These are phyloP conservation scores for Cremastinae sp. DNA, from an alignment of 2,888 invertebrate genomes.

Conservation along the genomic window DNA sequence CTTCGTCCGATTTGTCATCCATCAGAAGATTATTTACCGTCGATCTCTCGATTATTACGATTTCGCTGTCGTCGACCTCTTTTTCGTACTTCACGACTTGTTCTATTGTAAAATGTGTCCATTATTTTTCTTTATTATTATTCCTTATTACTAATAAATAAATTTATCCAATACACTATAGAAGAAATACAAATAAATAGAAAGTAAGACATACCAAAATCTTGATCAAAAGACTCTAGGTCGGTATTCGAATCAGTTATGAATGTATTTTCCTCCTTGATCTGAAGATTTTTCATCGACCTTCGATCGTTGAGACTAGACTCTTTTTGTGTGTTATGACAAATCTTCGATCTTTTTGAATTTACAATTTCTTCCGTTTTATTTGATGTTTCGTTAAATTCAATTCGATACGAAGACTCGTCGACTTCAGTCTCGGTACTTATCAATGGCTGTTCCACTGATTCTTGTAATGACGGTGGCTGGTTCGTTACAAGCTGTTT, in stretches of 20 bases:
- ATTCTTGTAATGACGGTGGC: slow-evolving; percentile 31
- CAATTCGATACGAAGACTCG: background rate
- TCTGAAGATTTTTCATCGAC: background rate
- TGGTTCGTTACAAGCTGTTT: slow-evolving; percentile 65
- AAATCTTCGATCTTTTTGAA: background rate
- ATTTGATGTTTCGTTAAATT: background rate
- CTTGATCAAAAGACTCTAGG: too few relatives aligned
- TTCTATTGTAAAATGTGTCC: slow-evolving; percentile 5
- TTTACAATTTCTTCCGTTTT: background rate
- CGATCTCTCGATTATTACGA: slow-evolving; percentile 69
- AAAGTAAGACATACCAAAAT: too few relatives aligned
- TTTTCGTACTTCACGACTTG: background rate
- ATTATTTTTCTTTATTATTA: background rate
- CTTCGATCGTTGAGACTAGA: slow-evolving; percentile 35
- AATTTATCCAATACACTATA: too few relatives aligned
- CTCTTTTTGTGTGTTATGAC: background rate
- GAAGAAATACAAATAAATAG: too few relatives aligned
- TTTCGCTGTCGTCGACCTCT: background rate
- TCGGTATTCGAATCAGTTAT: background rate
- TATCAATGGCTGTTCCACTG: background rate
- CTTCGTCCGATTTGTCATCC: slow-evolving; percentile 75
- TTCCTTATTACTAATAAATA: too few relatives aligned
- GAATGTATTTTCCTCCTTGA: background rate
- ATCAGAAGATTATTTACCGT: slow-evolving; percentile 77
- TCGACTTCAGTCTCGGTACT: background rate